Evolutionary conservation across 2,797 vertebrate species (phyloP).

Genomic region (Xenopus petersii): DNA sequence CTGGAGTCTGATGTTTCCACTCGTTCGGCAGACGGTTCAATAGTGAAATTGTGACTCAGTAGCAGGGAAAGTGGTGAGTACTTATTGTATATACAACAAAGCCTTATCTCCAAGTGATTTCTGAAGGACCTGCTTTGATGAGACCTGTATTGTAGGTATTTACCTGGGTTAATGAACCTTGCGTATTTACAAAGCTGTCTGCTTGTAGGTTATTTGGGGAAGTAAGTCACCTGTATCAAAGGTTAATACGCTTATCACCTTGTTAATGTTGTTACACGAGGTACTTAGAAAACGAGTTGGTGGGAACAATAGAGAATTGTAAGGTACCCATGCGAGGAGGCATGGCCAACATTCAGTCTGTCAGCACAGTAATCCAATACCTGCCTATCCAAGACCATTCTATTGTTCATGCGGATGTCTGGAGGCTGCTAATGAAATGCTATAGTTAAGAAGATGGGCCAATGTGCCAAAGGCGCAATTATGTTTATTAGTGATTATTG

Average conservation of each 20-base stretch:
- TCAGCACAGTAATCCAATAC: conserved; percentile 67
- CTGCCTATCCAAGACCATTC: conserved; percentile 61
- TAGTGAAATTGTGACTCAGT: background rate
- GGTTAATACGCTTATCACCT: conserved; percentile 88
- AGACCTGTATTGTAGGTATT: background rate
- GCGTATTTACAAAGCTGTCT: conserved; percentile 68
- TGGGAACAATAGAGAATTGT: conserved; percentile 70
- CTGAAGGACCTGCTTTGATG: background rate
- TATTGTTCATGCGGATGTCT: conserved; percentile 61
- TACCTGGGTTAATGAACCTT: background rate
- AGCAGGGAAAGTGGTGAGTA: background rate
- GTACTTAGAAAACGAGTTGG: conserved; percentile 73
- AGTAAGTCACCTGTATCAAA: conserved; percentile 86
- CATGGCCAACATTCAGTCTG: conserved; percentile 59
- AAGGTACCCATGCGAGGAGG: conserved; percentile 18
- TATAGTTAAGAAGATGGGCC: conserved; percentile 65
- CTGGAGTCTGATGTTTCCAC: conserved; percentile 21
- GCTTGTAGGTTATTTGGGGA: conserved; percentile 69
- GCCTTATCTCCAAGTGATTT: background rate
- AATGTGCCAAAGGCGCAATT: conserved; percentile 80
- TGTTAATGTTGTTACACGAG: conserved; percentile 79
- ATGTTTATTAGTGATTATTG: conserved; percentile 88
- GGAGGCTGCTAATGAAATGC: conserved; percentile 51
- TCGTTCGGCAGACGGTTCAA: conserved; percentile 11
- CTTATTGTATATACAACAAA: background rate